Conservation (phyloP, 2,113 vertebrate genomes). For the Leiothrix lutea region DNA sequence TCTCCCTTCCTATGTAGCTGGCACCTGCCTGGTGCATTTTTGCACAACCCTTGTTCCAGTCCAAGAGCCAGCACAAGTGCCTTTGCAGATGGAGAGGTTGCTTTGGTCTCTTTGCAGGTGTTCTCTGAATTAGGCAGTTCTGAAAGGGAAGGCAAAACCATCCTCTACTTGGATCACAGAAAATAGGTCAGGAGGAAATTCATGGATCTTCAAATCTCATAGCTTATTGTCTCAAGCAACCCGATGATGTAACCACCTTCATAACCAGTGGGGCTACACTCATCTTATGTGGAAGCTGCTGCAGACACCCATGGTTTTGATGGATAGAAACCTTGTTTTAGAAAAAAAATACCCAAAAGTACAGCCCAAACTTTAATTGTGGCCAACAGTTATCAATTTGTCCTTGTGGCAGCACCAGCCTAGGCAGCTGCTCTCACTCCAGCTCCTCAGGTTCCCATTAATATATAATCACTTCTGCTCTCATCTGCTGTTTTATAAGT, state of each 20-base stretch:
- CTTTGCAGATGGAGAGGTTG: neutral
- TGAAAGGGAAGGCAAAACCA: neutral
- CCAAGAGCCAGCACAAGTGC: neutral
- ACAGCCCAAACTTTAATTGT: neutral
- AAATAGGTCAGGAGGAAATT: neutral
- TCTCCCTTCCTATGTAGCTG: neutral
- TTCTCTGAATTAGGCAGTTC: neutral
- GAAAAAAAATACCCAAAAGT: neutral
- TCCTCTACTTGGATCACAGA: neutral
- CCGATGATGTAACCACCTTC: neutral
- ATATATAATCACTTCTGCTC: neutral
- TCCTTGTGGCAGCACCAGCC: neutral
- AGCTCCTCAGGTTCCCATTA: neutral
- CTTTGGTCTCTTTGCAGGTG: neutral
- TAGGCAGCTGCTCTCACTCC: neutral
- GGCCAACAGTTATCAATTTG: neutral
- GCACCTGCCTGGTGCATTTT: neutral
- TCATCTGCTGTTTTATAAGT: fast-evolving
- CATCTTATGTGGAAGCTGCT: neutral
- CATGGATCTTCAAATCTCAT: neutral
- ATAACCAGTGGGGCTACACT: neutral
- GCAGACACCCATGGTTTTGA: neutral
- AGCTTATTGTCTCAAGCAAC: neutral
- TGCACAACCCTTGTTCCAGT: neutral
- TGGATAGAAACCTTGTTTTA: neutral